phyloP scores from a whole-genome alignment of 2,888 invertebrate species.

The Plebejus argus region DNA sequence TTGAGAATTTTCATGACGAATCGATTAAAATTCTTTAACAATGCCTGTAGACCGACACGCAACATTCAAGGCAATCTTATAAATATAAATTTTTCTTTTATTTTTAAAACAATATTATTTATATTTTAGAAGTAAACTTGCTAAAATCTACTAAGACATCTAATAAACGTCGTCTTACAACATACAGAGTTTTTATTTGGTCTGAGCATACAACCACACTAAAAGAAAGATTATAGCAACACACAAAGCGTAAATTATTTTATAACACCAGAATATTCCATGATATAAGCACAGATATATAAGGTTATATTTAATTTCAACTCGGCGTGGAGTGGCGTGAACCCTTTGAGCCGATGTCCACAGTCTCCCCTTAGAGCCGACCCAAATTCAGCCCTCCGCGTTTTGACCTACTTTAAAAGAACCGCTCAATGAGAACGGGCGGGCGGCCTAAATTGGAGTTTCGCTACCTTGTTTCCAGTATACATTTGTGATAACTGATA shows the following conservation, averaged over 20 bases:
- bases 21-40: constrained; percentile 48
- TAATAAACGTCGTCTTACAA: background rate
- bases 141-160: too few relatives aligned
- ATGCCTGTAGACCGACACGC: constrained; percentile 42
- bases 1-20: constrained; percentile 49
- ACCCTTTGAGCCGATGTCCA: constrained; percentile 42
- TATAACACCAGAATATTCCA: constrained; percentile 26
- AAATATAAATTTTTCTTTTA: constrained; percentile 29
- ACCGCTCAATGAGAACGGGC: constrained; percentile 69
- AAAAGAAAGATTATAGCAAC: background rate
- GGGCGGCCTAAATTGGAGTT: constrained; percentile 74
- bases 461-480: constrained; percentile 46
- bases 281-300: constrained; percentile 32
- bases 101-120: constrained; percentile 33
- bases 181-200: too few relatives aligned
- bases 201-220: too few relatives aligned
- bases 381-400: constrained; percentile 74
- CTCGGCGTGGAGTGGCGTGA: constrained; percentile 40
- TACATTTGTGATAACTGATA: constrained; percentile 1
- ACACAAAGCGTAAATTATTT: background rate
- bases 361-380: constrained; percentile 63
- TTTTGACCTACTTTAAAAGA: constrained; percentile 72
- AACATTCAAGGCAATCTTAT: constrained; percentile 36
- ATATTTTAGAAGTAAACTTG: background rate
- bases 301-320: constrained; percentile 38